Evolutionary conservation across 2,888 invertebrate species (phyloP).

Genomic region (Anoncus sp.): DNA sequence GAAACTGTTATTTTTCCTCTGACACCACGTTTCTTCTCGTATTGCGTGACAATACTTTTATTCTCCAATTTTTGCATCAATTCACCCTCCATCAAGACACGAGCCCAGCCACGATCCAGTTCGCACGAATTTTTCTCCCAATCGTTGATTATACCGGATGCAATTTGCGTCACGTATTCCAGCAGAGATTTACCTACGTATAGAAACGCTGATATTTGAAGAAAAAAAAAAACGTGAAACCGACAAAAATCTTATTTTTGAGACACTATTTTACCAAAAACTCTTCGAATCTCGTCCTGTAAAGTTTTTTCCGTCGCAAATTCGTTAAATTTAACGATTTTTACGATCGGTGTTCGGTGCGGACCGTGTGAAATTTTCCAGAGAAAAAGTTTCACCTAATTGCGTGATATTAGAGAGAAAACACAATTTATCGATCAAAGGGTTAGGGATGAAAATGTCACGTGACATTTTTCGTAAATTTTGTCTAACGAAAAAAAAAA

Average conservation of each 20-base stretch:
- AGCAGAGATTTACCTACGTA: constrained; percentile 30
- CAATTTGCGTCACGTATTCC: constrained; percentile 34
- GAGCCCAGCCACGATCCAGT: constrained; percentile 50
- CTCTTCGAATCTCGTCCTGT: constrained; percentile 74
- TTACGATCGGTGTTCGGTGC: constrained; percentile 72
- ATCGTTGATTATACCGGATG: constrained; percentile 9
- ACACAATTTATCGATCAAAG: neutral
- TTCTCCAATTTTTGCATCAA: constrained; percentile 30
- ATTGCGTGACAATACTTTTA: neutral
- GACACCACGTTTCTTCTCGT: constrained; percentile 32
- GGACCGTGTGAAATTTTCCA: constrained; percentile 80
- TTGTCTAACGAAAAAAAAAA: neutral
- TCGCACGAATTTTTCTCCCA: constrained; percentile 30
- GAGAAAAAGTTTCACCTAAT: constrained; percentile 74
- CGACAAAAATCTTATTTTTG: neutral
- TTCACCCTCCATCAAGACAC: constrained; percentile 49
- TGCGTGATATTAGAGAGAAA: neutral
- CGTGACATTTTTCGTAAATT: neutral
- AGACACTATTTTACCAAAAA: constrained; percentile 73
- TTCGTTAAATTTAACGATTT: constrained; percentile 66
- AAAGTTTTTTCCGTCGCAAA: constrained; percentile 70
- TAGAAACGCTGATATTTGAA: too few relatives aligned
- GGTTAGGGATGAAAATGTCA: constrained; percentile 29
- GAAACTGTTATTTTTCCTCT: constrained; percentile 6
- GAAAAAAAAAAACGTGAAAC: neutral